These are phyloP conservation scores for Glaucopsyche alexis DNA, from an alignment of 2,888 invertebrate species.

Conservation along the genomic window DNA sequence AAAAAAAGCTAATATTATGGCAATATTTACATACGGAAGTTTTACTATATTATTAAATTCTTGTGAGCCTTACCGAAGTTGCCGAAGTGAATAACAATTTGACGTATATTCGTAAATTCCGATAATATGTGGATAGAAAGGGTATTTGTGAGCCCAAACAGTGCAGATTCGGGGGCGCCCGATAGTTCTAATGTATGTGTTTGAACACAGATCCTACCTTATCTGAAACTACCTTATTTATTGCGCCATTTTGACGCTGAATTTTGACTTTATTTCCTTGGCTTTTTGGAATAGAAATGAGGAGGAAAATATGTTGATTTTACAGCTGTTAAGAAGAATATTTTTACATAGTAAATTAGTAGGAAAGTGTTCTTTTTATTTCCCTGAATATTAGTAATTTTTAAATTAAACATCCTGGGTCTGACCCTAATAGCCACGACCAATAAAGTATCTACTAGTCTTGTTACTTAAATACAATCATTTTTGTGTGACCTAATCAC, in stretches of 20 bases:
- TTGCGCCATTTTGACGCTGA: background rate
- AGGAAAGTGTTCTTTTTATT: too few relatives aligned
- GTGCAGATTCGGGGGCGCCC: background rate
- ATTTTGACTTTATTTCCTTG: background rate
- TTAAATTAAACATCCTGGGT: too few relatives aligned
- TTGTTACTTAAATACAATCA: too few relatives aligned
- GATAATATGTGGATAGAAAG: background rate
- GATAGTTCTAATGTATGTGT: background rate
- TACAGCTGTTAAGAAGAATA: background rate
- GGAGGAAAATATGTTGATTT: background rate
- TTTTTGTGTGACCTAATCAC: too few relatives aligned
- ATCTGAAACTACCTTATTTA: background rate
- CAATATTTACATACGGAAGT: background rate
- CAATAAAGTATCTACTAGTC: too few relatives aligned
- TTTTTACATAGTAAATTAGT: too few relatives aligned
- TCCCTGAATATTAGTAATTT: too few relatives aligned
- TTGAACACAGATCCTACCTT: slow-evolving; percentile 3
- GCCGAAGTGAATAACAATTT: background rate
- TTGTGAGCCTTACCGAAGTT: background rate
- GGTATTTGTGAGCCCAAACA: background rate
- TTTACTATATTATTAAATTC: background rate
- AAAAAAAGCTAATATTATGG: background rate
- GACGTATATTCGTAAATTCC: background rate
- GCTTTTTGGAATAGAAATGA: background rate
- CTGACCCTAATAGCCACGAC: too few relatives aligned